These are phyloP conservation scores for Eubucco bourcierii DNA, from an alignment of 2,113 vertebrate species.

Conservation along the genomic window DNA sequence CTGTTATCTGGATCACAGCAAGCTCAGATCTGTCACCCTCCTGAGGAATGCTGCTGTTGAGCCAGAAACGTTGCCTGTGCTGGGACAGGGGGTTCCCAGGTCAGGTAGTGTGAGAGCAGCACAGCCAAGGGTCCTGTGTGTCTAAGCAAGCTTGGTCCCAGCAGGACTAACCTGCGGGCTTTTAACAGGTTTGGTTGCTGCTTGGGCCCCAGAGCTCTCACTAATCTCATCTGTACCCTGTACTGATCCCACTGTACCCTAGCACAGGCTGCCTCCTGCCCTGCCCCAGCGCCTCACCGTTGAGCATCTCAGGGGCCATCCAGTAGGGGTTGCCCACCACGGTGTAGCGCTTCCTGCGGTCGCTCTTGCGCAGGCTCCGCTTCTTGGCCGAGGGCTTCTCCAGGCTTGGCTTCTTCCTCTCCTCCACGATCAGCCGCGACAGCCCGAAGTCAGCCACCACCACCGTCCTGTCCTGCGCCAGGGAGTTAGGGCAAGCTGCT, in stretches of 20 bases:
- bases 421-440: constrained; percentile 90
- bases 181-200: neutral
- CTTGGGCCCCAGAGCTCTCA: neutral
- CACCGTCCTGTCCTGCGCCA: constrained; percentile 89
- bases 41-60: neutral
- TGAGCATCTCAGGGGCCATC: constrained; percentile 99
- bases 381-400: constrained; percentile 89
- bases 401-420: constrained; percentile 84
- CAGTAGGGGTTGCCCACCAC: constrained; percentile 98
- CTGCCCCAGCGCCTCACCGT: constrained; percentile 78
- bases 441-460: constrained; percentile 96
- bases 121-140: neutral
- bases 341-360: constrained; percentile 94
- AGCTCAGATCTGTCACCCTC: neutral
- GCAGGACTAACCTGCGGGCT: neutral
- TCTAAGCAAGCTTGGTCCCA: neutral
- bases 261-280: neutral
- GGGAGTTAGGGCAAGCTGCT: neutral
- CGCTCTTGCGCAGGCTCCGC: constrained; percentile 84
- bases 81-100: neutral
- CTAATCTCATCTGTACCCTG: neutral
- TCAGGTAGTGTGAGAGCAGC: neutral
- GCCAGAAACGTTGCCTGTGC: neutral
- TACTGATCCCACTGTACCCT: neutral
- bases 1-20: neutral